Evolutionary conservation across 2,797 vertebrate genomes (phyloP), one percentile per base, ranked within the genome.

Genomic region (Labeo calbasu): DNA sequence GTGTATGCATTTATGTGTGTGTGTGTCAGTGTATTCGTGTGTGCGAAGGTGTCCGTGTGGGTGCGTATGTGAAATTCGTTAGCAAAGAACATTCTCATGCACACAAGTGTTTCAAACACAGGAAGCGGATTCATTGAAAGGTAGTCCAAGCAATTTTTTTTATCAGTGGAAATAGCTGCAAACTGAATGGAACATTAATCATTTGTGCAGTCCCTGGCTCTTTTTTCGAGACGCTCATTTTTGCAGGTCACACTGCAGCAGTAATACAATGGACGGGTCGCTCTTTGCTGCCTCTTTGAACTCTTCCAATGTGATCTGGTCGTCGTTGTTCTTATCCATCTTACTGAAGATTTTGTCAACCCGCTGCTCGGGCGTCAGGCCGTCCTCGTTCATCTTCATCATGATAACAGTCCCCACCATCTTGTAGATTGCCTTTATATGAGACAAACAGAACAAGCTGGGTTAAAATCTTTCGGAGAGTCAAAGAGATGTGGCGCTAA

Each of bases 101-200:
- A 99, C 97, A 99, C 97, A 86, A 98, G 98, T 99, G 98, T 99
- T 98, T 99, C 96, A 99, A 98, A 99, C 97, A 99, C 98, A 98
- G 97, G 96, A 99, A 99, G 98, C 98, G 96, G 96, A 97, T 99
- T 97, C 97, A 96, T 98, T 97, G 95, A 97, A 97, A 98, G 97
- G 96, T 97, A 97, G 97, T 99, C 98, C 98, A 97, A 99, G 97
- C 97, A 96, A 81, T 86, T 91, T 93, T 92, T 92, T 93, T 92
- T 94, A 40, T 96, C 95, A 94, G 96, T 95, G 93, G 94, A 97
- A 95, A 95, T 96, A 98, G 97, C 97, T 99, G 98, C 97, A 97
- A 97, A 98, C 96, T 95, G 97, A 98, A 98, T 97, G 97, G 96
- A 97, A 97, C 96, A 96, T 96, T 92, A 95, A 96, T 96, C 94